A percentile compares a stretch with the other conserved stretches of the same genome.
These are phyloP conservation scores for Eunapius fragilis DNA, from an alignment of 37 sponge, comb jelly and placozoan species.

Conservation along the genomic window DNA sequence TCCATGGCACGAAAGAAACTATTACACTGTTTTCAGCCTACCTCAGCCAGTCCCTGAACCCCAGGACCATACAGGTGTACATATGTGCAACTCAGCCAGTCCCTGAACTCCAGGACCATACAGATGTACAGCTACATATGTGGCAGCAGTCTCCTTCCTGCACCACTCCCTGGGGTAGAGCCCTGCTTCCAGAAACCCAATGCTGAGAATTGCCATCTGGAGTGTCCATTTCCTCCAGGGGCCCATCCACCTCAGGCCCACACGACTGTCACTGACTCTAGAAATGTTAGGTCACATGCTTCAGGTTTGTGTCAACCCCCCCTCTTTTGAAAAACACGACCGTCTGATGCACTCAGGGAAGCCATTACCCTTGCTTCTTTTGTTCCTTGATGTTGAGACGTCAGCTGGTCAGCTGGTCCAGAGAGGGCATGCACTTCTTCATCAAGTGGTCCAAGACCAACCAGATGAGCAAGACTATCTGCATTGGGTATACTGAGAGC, in stretches of 20 bases:
- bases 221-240: no score
- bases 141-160: not conserved
- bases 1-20: not conserved
- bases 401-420: not conserved
- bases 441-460: conserved; percentile 7
- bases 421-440: not conserved
- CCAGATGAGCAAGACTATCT: conserved; percentile 4
- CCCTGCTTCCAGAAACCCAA: not conserved
- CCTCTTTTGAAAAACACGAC: no score
- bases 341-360: no score
- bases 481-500: no score
- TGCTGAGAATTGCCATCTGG: no score
- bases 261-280: not conserved
- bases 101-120: conserved; percentile 8
- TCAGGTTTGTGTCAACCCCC: no score
- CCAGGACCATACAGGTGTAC: no score
- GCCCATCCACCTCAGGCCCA: no score
- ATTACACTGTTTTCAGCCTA: not conserved
- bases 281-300: not conserved
- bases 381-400: not conserved
- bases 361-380: not conserved
- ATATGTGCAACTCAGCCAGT: no score
- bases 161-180: not conserved
- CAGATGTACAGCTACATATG: conserved; percentile 5
- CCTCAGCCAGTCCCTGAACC: not conserved